Percentiles rank a stretch among this genome's conserved stretches.
Conservation (phyloP, 2,888 invertebrate genomes). For the Callimorpha dominula region DNA sequence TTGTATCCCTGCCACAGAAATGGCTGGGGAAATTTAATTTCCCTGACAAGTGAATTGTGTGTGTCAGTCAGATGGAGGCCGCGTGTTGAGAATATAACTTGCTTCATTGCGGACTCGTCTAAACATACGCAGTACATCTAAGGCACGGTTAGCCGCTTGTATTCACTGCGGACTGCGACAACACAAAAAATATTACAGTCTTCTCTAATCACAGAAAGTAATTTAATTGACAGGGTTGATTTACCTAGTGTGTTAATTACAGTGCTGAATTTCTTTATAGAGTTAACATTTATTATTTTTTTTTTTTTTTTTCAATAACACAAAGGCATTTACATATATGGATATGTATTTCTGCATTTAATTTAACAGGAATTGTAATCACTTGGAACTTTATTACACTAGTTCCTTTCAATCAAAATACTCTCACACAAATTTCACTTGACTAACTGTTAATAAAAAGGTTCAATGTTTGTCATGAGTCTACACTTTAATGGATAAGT, state of each 20-base stretch:
- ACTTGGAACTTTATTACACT: background rate
- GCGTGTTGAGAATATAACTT: slow-evolving; percentile 47
- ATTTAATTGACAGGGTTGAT: too few species aligned
- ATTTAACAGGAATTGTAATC: background rate
- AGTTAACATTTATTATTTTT: background rate
- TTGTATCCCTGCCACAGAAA: slow-evolving; percentile 35
- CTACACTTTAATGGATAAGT: background rate
- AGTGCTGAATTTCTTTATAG: background rate
- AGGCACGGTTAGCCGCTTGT: slow-evolving; percentile 7
- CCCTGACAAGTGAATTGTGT: slow-evolving; percentile 44
- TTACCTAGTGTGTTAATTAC: background rate
- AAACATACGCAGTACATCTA: slow-evolving; percentile 28
- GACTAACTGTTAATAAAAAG: background rate
- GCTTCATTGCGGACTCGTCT: slow-evolving; percentile 34
- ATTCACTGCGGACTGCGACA: slow-evolving; percentile 18
- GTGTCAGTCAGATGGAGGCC: slow-evolving; percentile 39
- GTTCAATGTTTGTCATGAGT: background rate
- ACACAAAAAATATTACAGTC: slow-evolving; percentile 22
- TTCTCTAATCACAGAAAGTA: slow-evolving; percentile 26
- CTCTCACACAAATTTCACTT: background rate
- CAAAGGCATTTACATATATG: too few species aligned
- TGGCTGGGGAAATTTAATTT: slow-evolving; percentile 50
- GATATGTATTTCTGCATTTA: too few species aligned
- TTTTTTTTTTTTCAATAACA: too few species aligned
- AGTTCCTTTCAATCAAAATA: background rate